Base-by-base conservation (phyloP, 2,113 vertebrate genomes). In the Grus americana region DNA sequence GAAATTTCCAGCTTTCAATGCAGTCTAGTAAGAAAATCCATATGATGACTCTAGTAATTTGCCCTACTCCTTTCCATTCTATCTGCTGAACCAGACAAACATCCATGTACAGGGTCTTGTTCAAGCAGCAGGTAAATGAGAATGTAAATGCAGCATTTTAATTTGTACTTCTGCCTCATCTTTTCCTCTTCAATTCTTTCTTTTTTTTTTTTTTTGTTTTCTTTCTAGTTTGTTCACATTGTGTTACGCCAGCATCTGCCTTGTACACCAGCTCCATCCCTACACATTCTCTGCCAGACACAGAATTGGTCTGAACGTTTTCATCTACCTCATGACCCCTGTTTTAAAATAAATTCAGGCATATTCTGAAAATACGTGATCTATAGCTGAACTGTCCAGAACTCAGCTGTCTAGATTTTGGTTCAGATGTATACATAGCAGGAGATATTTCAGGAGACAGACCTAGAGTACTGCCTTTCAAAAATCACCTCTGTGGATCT, bases 361-460 rank as follows among this genome's bases (percentile, higher is more conserved):
- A 32, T 50, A 32, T 34, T 93, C 16, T 67, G 38, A 66, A 81
- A 88, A 40, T 49, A 49, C 5, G 5, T 46, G 10, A 62, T n/a
- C 20, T 62, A n/a, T 70, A 36, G 15, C 57, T 75, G 46, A 57
- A 20, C 34, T 74, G 32, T 17, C 32, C 0, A 9, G 9, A 42
- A 55, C 10, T 59, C 22, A 34, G 7, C 17, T 93, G 5, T 59
- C 42, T 66, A 27, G 23, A 58, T 61, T 91, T 86, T 52, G 10
- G 6, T 89, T 58, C 21, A 65, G 49, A 22, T 0, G 0, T n/a
- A 36, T 16, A 42, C 1, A 6, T 22, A 86, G 2, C 38, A 52
- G 20, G 5, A 65, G 62, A 8, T 65, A 12, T 76, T 94, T 88
- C 54, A 40, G 21, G 19, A 68, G 18, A 29, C 1, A 10, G 62